Evolutionary conservation across 2,888 invertebrate genomes (phyloP), one percentile per base, ranked within the genome.

Genomic region (Drosophila yooni): DNA sequence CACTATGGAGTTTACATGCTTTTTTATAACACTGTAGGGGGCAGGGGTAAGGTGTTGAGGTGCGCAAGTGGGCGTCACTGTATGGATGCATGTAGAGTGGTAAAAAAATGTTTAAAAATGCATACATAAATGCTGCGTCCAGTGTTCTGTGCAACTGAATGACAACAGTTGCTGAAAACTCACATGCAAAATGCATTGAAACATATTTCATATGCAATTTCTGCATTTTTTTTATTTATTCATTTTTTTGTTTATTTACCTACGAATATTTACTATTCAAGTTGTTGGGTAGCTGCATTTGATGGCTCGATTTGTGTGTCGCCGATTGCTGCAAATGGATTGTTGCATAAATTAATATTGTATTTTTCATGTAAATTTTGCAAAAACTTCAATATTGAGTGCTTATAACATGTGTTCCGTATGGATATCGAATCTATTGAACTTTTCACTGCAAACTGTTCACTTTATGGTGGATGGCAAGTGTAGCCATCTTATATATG

Each of bases 321-420:
- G 73, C 51, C 64, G 70, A 74, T 61, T 70, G 74, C 53, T 43
- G 59, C 74, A 72, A 86, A 71, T 72, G 74, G 68, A 61, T 74
- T 83, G 62, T 70, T 73, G 89, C 76, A 87, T 83, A 84, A 73
- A 87, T 89, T 89, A 74, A 79, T 70, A 79, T 54, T 77, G 53
- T 38, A 79, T 48, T 70, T 69, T 70, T 62, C 67, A 71, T 82
- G 81, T 70, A 72, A 74, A 82, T 74, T 66, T 50, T 78, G n/a
- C 43, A 66, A 21, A 56, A 36, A 33, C 54, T 27, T 29, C 54
- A 33, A 58, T 31, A 56, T 40, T 54, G 61, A 31, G 40, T 25
- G n/a, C 52, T 61, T 52, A 15, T 25, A 46, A 46, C 21, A 46
- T 40, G 10, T 43, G 11, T 61, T 29, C 8, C 40, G n/a, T 48